phyloP scores from a whole-genome alignment of 2,888 invertebrate genomes.

The Tinea semifulvella region DNA sequence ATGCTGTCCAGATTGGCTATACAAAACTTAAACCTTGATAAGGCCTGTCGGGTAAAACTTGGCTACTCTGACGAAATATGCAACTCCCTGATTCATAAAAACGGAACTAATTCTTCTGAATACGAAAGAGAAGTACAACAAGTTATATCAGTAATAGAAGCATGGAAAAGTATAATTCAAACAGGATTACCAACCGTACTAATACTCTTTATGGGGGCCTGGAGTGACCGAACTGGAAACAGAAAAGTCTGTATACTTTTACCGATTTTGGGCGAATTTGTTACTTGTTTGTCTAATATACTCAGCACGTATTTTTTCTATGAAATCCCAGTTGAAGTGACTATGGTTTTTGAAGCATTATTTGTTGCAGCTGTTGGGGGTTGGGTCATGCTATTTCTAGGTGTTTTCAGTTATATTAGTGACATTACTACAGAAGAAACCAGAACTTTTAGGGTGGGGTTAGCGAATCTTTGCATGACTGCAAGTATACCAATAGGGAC shows the following conservation, averaged over 20 bases:
- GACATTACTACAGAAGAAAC: constrained; percentile 62
- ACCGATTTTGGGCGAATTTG: constrained; percentile 61
- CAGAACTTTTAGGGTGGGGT: constrained; percentile 68
- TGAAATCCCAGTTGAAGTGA: constrained; percentile 60
- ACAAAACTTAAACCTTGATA: constrained; percentile 53
- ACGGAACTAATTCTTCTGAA: constrained; percentile 56
- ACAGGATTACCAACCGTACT: constrained; percentile 63
- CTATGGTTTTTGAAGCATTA: constrained; percentile 60
- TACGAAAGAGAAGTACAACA: constrained; percentile 70
- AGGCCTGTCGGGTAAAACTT: constrained; percentile 46
- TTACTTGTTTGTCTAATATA: constrained; percentile 54
- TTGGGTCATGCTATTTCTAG: constrained; percentile 62
- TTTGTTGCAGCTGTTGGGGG: constrained; percentile 64
- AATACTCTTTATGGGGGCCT: constrained; percentile 67
- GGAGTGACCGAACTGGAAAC: constrained; percentile 68
- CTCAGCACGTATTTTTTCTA: constrained; percentile 62
- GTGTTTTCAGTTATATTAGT: constrained; percentile 70
- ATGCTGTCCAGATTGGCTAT: constrained; percentile 73
- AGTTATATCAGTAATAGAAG: constrained; percentile 60
- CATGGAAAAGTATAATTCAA: constrained; percentile 65
- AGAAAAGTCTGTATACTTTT: constrained; percentile 65
- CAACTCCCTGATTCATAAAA: constrained; percentile 37
- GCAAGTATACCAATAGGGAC: constrained; percentile 66
- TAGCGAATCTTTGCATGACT: constrained; percentile 67
- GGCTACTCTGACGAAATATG: constrained; percentile 42